These are phyloP conservation scores for Ia io DNA, from an alignment of 2,113 vertebrate species.

Conservation along the genomic window DNA sequence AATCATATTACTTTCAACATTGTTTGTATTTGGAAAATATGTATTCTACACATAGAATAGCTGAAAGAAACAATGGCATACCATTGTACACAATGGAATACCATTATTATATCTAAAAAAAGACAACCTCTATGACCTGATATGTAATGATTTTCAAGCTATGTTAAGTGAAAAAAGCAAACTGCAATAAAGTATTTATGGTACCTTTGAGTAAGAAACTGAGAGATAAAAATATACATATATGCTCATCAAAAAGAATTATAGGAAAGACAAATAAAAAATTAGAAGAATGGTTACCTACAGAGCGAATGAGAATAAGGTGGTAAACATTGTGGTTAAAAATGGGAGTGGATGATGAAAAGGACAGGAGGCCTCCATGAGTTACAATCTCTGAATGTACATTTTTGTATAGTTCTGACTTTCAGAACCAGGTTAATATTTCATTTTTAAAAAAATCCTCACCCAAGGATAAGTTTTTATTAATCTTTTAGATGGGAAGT, in stretches of 20 bases:
- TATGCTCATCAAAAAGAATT: not conserved
- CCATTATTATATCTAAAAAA: not conserved
- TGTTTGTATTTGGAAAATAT: not conserved
- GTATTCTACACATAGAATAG: not conserved
- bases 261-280: not conserved
- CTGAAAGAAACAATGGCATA: not conserved
- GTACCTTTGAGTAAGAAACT: not conserved
- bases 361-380: not conserved
- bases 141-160: not conserved
- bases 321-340: not conserved
- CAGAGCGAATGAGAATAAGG: not conserved
- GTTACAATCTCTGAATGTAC: not conserved
- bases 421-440: slow-evolving; percentile 2
- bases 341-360: not conserved
- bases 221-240: not conserved
- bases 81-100: not conserved
- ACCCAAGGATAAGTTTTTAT: no score
- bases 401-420: not conserved
- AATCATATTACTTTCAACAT: not conserved
- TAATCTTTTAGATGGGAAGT: no score
- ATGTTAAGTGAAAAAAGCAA: not conserved
- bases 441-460: not conserved
- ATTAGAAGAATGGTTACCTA: not conserved
- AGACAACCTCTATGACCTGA: not conserved
- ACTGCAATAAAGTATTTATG: not conserved